Percentiles rank a stretch among this genome's conserved stretches.
phyloP scores from a whole-genome alignment of 2,797 vertebrate genomes.

The Pseudochirops corinnae region DNA sequence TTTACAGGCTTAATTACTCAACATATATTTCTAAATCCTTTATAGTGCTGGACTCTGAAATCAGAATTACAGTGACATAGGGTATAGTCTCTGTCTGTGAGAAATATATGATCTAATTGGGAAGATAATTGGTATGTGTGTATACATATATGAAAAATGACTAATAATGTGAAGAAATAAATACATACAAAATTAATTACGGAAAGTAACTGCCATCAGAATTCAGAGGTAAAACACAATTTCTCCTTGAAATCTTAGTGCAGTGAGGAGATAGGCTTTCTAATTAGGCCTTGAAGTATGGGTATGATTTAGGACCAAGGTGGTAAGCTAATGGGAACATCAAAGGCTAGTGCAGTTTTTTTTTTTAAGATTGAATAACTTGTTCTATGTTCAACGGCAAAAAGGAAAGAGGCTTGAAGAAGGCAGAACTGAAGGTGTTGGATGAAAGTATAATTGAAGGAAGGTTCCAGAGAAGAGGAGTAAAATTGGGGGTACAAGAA shows the following conservation, averaged over 20 bases:
- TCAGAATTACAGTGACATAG: neutral
- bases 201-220: neutral
- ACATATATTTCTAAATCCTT: neutral
- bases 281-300: neutral
- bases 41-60: neutral
- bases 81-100: neutral
- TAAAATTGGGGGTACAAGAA: neutral
- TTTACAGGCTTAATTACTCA: neutral
- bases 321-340: neutral
- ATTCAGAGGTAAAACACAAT: neutral
- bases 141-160: neutral
- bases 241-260: neutral
- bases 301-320: neutral
- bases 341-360: neutral
- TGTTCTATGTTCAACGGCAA: neutral
- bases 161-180: neutral
- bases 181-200: neutral
- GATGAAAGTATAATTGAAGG: neutral
- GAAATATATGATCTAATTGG: neutral
- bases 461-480: neutral
- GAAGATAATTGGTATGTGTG: neutral
- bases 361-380: neutral
- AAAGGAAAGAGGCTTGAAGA: neutral
- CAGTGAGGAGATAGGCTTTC: neutral
- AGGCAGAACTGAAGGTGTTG: neutral